phyloP scores from a whole-genome alignment of 1,140 invertebrate genomes.

The Hyles vespertilio region DNA sequence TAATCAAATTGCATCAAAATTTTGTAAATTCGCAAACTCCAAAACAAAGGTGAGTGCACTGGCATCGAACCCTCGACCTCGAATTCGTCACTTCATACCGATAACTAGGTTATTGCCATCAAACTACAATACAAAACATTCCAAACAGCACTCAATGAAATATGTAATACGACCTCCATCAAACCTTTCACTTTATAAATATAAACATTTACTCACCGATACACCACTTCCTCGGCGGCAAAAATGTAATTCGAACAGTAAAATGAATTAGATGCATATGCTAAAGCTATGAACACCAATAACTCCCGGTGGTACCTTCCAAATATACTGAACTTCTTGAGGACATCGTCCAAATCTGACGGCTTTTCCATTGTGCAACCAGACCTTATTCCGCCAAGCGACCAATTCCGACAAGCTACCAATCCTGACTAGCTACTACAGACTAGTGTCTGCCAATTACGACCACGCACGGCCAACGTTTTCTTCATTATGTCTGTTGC shows the following conservation, averaged over 20 bases:
- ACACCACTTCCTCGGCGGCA: constrained; percentile 39
- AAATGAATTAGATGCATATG: constrained; percentile 36
- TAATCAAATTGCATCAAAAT: too few species aligned
- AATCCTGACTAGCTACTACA: neutral
- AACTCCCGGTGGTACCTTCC: constrained; percentile 38
- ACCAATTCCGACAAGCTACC: neutral
- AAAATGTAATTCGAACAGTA: constrained; percentile 53
- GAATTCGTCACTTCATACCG: too few species aligned
- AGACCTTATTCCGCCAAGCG: neutral
- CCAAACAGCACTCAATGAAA: too few species aligned
- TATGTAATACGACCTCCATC: neutral
- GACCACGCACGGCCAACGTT: too few species aligned
- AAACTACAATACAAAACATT: too few species aligned
- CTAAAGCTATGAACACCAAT: constrained; percentile 33
- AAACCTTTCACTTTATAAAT: neutral
- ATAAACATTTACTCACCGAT: constrained; percentile 32
- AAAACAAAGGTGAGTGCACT: too few species aligned
- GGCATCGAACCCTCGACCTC: too few species aligned
- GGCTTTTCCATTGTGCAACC: neutral
- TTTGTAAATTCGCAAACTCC: too few species aligned
- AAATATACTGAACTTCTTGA: constrained; percentile 42
- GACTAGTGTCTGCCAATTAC: neutral
- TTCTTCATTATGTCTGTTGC: neutral
- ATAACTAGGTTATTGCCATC: too few species aligned
- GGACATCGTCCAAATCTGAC: constrained; percentile 42